Conservation (phyloP, 2,888 invertebrate genomes). For the Chalcis sispes region DNA sequence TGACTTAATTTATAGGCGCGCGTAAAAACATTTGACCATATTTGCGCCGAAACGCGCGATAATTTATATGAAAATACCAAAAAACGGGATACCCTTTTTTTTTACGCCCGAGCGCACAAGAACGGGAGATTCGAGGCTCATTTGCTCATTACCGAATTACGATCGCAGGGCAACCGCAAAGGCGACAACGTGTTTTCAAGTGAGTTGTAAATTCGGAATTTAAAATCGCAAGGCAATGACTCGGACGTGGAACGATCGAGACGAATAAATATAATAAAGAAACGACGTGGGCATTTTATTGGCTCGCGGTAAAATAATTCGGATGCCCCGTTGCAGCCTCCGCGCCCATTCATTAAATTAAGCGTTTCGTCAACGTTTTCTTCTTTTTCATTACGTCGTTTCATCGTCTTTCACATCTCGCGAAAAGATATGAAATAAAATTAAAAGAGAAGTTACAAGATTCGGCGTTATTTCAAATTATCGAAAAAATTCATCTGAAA, state of each 20-base stretch:
- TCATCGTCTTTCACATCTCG: background rate
- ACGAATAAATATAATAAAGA: slow-evolving; percentile 18
- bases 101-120: background rate
- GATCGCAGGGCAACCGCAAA: too few relatives aligned
- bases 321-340: background rate
- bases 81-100: background rate
- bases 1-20: too few relatives aligned
- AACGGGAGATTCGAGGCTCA: slow-evolving; percentile 8
- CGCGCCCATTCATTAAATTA: slow-evolving; percentile 23
- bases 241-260: background rate
- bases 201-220: slow-evolving; percentile 52
- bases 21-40: background rate
- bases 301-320: slow-evolving; percentile 31
- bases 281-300: slow-evolving; percentile 39
- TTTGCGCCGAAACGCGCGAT: background rate
- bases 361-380: slow-evolving; percentile 12
- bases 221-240: slow-evolving; percentile 46
- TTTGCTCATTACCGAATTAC: slow-evolving; percentile 49
- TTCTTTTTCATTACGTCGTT: background rate
- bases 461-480: slow-evolving; percentile 28
- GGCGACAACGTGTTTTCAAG: slow-evolving; percentile 37
- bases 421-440: too few relatives aligned
- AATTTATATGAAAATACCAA: too few relatives aligned
- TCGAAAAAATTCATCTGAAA: slow-evolving; percentile 41
- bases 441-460: too few relatives aligned